phyloP scores from a whole-genome alignment of 2,888 invertebrate species.

The Melanostoma scalare region DNA sequence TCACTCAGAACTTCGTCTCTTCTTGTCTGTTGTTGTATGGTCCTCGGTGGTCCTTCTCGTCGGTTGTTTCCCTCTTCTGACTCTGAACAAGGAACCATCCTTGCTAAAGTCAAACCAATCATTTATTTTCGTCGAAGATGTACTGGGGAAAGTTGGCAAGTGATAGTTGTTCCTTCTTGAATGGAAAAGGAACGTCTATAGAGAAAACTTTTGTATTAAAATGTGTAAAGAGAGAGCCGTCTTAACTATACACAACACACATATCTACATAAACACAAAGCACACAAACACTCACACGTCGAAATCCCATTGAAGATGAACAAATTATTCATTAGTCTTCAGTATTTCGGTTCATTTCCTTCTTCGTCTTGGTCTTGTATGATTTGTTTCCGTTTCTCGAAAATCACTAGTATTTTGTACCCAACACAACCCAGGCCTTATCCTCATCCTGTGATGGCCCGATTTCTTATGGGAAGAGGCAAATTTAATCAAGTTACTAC shows the following conservation, averaged over 20 bases:
- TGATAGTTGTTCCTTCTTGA: conserved; percentile 36
- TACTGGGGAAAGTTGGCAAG: conserved; percentile 9
- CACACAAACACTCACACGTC: conserved; percentile 12
- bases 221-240: conserved; percentile 13
- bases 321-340: conserved; percentile 73
- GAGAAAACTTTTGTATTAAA: conserved; percentile 19
- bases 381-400: conserved; percentile 43
- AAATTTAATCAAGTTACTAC: conserved; percentile 73
- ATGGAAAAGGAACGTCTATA: conserved; percentile 1
- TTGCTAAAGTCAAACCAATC: conserved; percentile 65
- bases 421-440: too few relatives aligned
- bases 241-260: not conserved
- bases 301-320: conserved; percentile 47
- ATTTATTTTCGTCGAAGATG: conserved; percentile 55
- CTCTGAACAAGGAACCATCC: conserved; percentile 22
- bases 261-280: too few relatives aligned
- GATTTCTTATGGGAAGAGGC: conserved; percentile 20
- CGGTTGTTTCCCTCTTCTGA: conserved; percentile 26
- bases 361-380: conserved; percentile 31
- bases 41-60: conserved; percentile 10
- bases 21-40: not conserved
- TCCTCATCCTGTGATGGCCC: too few relatives aligned
- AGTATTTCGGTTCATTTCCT: conserved; percentile 71
- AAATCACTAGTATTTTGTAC: conserved; percentile 31
- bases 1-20: conserved; percentile 38